A percentile compares a stretch with the other conserved stretches of the same genome.
Evolutionary conservation across 35 echinoderm and acorn worm species (phyloP).

Genomic region (Heliocidaris tuberculata): DNA sequence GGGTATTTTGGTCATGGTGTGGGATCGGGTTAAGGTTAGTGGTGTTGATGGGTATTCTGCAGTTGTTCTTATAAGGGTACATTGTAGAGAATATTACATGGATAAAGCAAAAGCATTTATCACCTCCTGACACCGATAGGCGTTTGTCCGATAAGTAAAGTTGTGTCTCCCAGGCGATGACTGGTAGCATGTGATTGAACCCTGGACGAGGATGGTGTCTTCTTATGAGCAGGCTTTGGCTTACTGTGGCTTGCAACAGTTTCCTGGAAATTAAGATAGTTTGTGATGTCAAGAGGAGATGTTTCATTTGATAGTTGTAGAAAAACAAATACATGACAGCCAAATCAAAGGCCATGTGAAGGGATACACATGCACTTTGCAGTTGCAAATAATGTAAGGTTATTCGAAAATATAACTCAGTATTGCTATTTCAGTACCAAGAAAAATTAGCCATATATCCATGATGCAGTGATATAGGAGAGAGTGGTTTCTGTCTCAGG

Average conservation of each 20-base stretch:
- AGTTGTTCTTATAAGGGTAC: no score
- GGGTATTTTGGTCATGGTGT: no score
- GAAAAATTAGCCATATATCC: no score
- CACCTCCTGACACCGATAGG: conserved; percentile 71
- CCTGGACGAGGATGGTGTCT: background rate
- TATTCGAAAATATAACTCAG: no score
- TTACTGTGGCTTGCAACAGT: background rate
- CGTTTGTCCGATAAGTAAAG: conserved; percentile 80
- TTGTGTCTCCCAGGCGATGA: conserved; percentile 51
- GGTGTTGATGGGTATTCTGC: no score
- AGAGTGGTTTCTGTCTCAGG: no score
- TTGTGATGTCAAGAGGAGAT: background rate
- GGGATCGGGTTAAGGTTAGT: no score
- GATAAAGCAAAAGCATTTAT: background rate
- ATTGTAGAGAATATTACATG: background rate
- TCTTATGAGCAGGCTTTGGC: background rate
- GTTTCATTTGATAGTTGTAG: background rate
- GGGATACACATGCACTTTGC: no score
- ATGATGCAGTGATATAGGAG: no score
- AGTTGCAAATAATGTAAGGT: no score
- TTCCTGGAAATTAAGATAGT: background rate
- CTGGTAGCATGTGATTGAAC: conserved; percentile 31
- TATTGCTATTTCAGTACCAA: no score
- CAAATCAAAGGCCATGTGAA: no score
- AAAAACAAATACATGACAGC: background rate